Percentiles rank a stretch among this genome's conserved stretches.
Evolutionary conservation across 2,113 vertebrate species (phyloP).

Genomic region (Excalfactoria chinensis): DNA sequence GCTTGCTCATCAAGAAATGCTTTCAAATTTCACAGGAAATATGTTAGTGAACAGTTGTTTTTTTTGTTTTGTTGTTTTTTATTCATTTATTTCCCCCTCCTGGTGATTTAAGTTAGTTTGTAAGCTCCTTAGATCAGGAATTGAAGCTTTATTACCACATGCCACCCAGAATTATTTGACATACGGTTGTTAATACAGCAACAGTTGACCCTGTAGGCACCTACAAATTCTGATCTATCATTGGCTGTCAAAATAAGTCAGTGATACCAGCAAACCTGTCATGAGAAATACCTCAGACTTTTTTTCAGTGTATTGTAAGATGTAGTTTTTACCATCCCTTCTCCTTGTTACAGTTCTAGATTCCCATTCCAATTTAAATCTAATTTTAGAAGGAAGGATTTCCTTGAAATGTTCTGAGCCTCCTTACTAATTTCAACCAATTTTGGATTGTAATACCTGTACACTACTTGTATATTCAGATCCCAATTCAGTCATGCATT

Average conservation of each 20-base stretch:
- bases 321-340: not conserved
- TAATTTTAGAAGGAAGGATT: not conserved
- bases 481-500: rapidly evolving
- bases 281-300: not conserved
- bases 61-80: not conserved
- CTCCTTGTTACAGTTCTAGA: not conserved
- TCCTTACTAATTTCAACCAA: not conserved
- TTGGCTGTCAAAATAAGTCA: not conserved
- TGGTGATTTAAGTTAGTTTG: not conserved
- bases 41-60: not conserved
- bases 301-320: not conserved
- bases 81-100: not conserved
- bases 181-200: constrained; percentile 14
- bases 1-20: not conserved
- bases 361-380: not conserved
- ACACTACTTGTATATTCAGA: not conserved
- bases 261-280: not conserved
- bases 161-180: not conserved
- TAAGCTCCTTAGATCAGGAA: constrained; percentile 6
- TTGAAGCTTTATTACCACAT: constrained; percentile 6
- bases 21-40: not conserved
- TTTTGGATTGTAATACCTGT: not conserved
- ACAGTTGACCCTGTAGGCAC: not conserved
- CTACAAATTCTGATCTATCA: constrained; percentile 23
- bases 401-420: not conserved